Base-by-base conservation (phyloP, 2,888 invertebrate species). In the Lacanobia oleracea region DNA sequence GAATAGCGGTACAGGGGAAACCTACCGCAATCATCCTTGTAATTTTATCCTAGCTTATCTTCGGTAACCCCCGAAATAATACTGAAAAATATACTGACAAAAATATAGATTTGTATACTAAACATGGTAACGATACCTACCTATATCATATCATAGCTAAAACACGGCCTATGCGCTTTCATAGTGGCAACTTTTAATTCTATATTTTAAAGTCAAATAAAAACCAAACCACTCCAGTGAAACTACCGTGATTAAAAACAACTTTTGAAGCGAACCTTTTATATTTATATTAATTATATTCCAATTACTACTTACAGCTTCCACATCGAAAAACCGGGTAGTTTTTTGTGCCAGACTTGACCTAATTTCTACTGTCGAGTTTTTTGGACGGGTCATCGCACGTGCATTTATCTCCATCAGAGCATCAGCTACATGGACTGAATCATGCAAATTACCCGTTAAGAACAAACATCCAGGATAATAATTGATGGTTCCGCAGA, bases 331-430 rank as follows among this genome's bases (percentile, higher is more conserved):
- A 89, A 90, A 87, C 88, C 87, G 87, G 87, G 87, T 83, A 87
- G 77, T 84, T 88, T 88, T 88, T 85, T 86, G 88, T 91, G 90
- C 91, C 88, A 89, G 89, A 88, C 90, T 88, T 92, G 92, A 76
- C 93, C 93, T 88, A 92, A 94, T 93, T 94, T 92, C 83, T 88
- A 81, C 85, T 81, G 88, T 90, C 89, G 82, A 85, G 80, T 90
- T 92, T 75, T 82, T 90, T 83, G 84, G 81, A 82, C 86, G 83
- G 90, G 90, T 90, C 91, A 90, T 88, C 88, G 84, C 80, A 82
- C 79, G 85, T 87, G 84, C 91, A 93, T 94, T 94, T 93, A 93
- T 94, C 93, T 92, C 90, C 93, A 92, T 94, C 93, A 92, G 86
- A 76, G 77, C 87, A 88, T 88, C 88, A 86, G 81, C 82, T 69